These are phyloP conservation scores for Hypomecis punctinalis DNA, from an alignment of 2,888 invertebrate genomes.

Conservation along the genomic window DNA sequence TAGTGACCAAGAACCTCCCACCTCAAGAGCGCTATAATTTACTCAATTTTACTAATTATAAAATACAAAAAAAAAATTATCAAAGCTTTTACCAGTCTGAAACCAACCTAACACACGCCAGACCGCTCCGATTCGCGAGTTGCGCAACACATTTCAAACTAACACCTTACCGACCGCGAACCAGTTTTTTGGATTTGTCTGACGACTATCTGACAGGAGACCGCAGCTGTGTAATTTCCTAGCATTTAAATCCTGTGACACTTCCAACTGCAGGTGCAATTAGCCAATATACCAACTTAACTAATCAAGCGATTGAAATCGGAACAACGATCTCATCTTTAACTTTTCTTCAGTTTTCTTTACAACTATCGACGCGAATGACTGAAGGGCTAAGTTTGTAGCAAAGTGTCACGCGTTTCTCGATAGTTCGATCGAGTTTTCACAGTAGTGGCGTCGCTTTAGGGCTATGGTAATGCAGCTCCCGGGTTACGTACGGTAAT, in stretches of 20 bases:
- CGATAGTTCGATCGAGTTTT: slow-evolving; percentile 27
- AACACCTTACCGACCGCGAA: slow-evolving; percentile 20
- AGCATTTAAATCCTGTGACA: slow-evolving; percentile 23
- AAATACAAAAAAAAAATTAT: no score
- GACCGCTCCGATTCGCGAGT: slow-evolving; percentile 32
- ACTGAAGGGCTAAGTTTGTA: background rate
- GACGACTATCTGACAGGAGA: slow-evolving; percentile 25
- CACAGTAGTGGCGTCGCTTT: slow-evolving; percentile 40
- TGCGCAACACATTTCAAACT: slow-evolving; percentile 31
- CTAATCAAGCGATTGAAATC: background rate
- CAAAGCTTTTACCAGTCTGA: background rate
- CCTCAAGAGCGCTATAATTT: no score
- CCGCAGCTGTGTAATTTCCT: slow-evolving; percentile 24
- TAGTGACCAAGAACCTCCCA: no score
- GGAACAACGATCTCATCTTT: background rate
- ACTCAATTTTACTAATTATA: no score
- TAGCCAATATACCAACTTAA: slow-evolving; percentile 1
- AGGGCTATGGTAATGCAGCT: slow-evolving; percentile 70
- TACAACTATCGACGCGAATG: background rate
- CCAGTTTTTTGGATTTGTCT: slow-evolving; percentile 35
- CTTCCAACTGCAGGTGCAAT: slow-evolving; percentile 12
- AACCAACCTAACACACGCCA: slow-evolving; percentile 5
- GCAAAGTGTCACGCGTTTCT: background rate
- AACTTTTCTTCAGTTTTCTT: background rate
- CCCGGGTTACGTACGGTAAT: slow-evolving; percentile 75